Percentiles rank a stretch among this genome's conserved stretches.
Conservation (phyloP, 1,140 invertebrate species). For the Pseudomyrmex dendroicus region DNA sequence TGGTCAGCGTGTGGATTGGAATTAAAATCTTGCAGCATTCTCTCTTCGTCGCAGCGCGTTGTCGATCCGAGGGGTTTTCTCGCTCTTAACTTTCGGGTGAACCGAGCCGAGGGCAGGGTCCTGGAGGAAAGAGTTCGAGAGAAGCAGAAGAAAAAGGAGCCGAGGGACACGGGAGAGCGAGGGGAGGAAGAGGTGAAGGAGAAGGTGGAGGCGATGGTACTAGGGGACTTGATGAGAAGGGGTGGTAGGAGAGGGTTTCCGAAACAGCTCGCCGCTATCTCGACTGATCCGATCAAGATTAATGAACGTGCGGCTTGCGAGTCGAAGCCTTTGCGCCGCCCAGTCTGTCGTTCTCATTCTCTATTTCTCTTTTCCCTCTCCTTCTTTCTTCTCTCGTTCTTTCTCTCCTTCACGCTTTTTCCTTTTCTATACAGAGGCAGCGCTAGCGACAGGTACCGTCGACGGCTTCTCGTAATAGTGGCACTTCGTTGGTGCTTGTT, state of each 20-base stretch:
- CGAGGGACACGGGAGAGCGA: slow-evolving; percentile 56
- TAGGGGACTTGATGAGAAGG: slow-evolving; percentile 77
- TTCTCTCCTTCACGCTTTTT: slow-evolving; percentile 42
- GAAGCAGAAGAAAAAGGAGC: slow-evolving; percentile 76
- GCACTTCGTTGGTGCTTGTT: slow-evolving; percentile 73
- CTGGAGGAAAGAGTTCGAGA: slow-evolving; percentile 74
- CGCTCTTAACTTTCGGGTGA: slow-evolving; percentile 71
- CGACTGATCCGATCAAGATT: slow-evolving; percentile 85
- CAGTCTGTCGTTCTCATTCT: slow-evolving; percentile 71
- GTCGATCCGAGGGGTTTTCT: slow-evolving; percentile 78
- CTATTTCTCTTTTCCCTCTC: slow-evolving; percentile 53
- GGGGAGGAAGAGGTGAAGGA: slow-evolving; percentile 62
- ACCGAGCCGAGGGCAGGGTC: slow-evolving; percentile 67
- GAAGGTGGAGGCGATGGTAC: slow-evolving; percentile 71
- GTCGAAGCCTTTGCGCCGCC: slow-evolving; percentile 80
- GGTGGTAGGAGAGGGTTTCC: slow-evolving; percentile 79
- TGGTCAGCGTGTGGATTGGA: slow-evolving; percentile 56
- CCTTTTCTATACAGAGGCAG: slow-evolving; percentile 72
- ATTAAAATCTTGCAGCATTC: slow-evolving; percentile 72
- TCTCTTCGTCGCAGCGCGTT: slow-evolving; percentile 64
- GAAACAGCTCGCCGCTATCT: slow-evolving; percentile 85
- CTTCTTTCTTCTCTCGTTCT: slow-evolving; percentile 25
- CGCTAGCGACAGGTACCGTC: slow-evolving; percentile 81
- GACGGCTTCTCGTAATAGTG: slow-evolving; percentile 78
- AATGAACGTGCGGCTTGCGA: slow-evolving; percentile 83